A percentile compares a stretch with the other conserved stretches of the same genome.
Conservation (phyloP, 1,140 invertebrate genomes). For the Trypoxylus dichotomus region DNA sequence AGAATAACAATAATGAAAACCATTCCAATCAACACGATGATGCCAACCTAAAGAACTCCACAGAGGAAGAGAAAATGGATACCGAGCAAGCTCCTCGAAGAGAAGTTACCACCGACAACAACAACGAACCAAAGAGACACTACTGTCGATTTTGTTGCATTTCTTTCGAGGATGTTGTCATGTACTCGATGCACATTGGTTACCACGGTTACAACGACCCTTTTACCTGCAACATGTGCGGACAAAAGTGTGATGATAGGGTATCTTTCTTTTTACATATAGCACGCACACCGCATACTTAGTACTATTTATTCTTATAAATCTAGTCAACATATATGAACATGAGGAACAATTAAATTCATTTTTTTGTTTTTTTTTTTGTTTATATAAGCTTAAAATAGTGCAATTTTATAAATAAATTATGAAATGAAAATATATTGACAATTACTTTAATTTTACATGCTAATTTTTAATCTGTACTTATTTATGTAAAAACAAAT, state of each 20-base stretch:
- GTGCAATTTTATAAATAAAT: constrained; percentile 9
- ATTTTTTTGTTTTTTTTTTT: constrained; percentile 5
- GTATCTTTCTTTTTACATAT: constrained; percentile 92
- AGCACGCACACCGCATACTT: constrained; percentile 77
- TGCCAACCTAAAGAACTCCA: constrained; percentile 1
- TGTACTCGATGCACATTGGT: constrained; percentile 95
- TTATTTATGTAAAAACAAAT: no score
- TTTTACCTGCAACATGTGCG: constrained; percentile 94
- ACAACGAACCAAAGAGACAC: constrained; percentile 53
- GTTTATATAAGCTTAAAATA: background rate
- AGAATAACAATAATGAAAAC: constrained; percentile 36
- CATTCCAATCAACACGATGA: constrained; percentile 10
- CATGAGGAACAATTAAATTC: background rate
- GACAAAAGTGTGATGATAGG: constrained; percentile 76
- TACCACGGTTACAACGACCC: constrained; percentile 91
- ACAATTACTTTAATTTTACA: background rate
- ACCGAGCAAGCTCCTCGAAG: constrained; percentile 30
- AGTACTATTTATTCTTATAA: constrained; percentile 34
- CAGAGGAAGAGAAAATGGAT: constrained; percentile 33
- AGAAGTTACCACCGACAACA: constrained; percentile 27
- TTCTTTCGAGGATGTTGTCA: constrained; percentile 83
- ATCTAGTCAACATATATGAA: constrained; percentile 6
- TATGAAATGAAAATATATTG: no score
- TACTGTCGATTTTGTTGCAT: constrained; percentile 88
- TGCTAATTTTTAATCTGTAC: background rate